Evolutionary conservation across 2,888 invertebrate genomes (phyloP).

Genomic region (Pseudolycoriella hygida): DNA sequence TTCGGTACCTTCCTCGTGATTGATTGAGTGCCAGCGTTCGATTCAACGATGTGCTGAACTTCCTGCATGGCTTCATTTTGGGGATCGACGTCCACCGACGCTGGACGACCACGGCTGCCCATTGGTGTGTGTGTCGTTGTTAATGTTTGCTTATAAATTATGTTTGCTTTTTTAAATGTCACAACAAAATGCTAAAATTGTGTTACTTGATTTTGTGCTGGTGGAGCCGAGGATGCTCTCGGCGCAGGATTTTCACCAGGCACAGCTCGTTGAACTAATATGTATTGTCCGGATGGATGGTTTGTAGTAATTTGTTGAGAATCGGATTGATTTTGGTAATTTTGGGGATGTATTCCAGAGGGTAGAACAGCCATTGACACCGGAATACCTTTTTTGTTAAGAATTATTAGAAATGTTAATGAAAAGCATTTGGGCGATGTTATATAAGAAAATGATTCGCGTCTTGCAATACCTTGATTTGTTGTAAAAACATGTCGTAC

Average conservation of each 20-base stretch:
- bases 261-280: slow-evolving; percentile 54
- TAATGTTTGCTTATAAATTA: too few species aligned
- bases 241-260: slow-evolving; percentile 32
- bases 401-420: too few species aligned
- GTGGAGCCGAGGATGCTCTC: slow-evolving; percentile 71
- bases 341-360: slow-evolving; percentile 10
- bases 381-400: slow-evolving; percentile 21
- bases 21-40: slow-evolving; percentile 32
- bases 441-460: too few species aligned
- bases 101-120: slow-evolving; percentile 42
- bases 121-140: slow-evolving; percentile 20
- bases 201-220: slow-evolving; percentile 37
- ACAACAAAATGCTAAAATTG: too few species aligned
- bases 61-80: slow-evolving; percentile 20
- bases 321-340: neutral
- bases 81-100: slow-evolving; percentile 40
- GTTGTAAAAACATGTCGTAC: slow-evolving; percentile 41
- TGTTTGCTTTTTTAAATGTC: too few species aligned
- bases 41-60: slow-evolving; percentile 18
- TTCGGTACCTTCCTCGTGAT: slow-evolving; percentile 31
- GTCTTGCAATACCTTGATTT: slow-evolving; percentile 32
- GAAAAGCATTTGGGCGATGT: too few species aligned
- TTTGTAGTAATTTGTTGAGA: slow-evolving; percentile 4
- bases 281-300: slow-evolving; percentile 47
- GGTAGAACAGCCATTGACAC: slow-evolving; percentile 37